These are phyloP conservation scores for Tiaroga cobitis DNA, from an alignment of 2,797 vertebrate genomes.

Conservation along the genomic window DNA sequence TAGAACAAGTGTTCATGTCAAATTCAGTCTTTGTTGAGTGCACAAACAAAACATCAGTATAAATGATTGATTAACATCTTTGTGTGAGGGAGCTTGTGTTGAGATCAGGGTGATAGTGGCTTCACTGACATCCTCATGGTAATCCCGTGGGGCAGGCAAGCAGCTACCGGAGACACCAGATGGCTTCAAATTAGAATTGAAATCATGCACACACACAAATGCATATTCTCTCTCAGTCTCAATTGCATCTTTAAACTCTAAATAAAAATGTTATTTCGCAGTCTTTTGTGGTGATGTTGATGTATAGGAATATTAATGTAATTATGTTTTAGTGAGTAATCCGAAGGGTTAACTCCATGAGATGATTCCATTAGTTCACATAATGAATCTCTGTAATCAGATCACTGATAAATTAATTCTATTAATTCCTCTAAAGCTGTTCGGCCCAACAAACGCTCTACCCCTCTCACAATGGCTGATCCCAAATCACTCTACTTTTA, in stretches of 20 bases:
- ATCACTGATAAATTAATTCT: slow-evolving; percentile 33
- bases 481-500: neutral
- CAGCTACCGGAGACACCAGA: slow-evolving; percentile 53
- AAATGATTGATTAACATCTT: slow-evolving; percentile 41
- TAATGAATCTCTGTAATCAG: slow-evolving; percentile 50
- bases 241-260: neutral
- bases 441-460: slow-evolving; percentile 1
- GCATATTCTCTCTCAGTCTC: slow-evolving; percentile 1
- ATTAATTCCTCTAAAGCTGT: slow-evolving; percentile 39
- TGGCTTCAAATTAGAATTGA: slow-evolving; percentile 46
- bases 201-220: slow-evolving; percentile 30
- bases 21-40: slow-evolving; percentile 27
- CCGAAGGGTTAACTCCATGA: neutral
- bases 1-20: neutral
- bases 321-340: slow-evolving; percentile 19
- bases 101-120: slow-evolving; percentile 42
- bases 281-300: neutral
- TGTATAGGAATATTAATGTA: slow-evolving; percentile 20
- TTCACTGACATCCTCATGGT: slow-evolving; percentile 51
- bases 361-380: slow-evolving; percentile 31
- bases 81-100: slow-evolving; percentile 39
- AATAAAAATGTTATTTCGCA: slow-evolving; percentile 1
- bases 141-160: slow-evolving; percentile 56
- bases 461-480: neutral
- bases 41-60: slow-evolving; percentile 27